These are phyloP conservation scores for Neosalanx taihuensis DNA, from an alignment of 2,797 vertebrate species.

Conservation along the genomic window DNA sequence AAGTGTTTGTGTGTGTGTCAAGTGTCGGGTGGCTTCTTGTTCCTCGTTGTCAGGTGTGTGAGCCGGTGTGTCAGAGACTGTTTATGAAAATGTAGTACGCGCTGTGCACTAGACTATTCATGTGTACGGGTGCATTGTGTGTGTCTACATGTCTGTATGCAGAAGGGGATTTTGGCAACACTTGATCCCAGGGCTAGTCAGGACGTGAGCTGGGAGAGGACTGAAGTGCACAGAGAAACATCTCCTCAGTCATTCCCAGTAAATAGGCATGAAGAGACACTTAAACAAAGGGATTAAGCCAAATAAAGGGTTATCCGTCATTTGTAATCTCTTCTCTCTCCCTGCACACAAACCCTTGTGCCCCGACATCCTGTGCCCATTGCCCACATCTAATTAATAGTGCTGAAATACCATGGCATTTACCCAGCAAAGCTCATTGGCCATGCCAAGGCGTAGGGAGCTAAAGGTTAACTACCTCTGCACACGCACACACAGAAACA, in stretches of 20 bases:
- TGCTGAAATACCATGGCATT: slow-evolving; percentile 41
- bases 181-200: too few species aligned
- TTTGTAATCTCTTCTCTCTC: slow-evolving; percentile 19
- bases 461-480: slow-evolving; percentile 35
- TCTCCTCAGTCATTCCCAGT: background rate
- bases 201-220: too few species aligned
- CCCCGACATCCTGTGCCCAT: background rate
- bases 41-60: background rate
- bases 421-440: slow-evolving; percentile 21
- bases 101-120: background rate
- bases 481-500: background rate
- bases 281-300: slow-evolving; percentile 2
- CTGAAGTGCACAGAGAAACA: background rate
- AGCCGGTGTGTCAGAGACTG: background rate
- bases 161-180: slow-evolving; percentile 35
- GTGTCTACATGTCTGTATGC: background rate
- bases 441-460: slow-evolving; percentile 15
- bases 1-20: slow-evolving; percentile 1
- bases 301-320: background rate
- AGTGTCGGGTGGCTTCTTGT: background rate
- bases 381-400: slow-evolving; percentile 35
- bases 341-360: slow-evolving; percentile 17
- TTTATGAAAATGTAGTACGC: background rate
- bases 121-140: background rate
- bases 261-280: slow-evolving; percentile 2